A percentile compares a stretch with the other conserved stretches of the same genome.
Conservation (phyloP, 2,888 invertebrate genomes). For the Eucera pruinosa region DNA sequence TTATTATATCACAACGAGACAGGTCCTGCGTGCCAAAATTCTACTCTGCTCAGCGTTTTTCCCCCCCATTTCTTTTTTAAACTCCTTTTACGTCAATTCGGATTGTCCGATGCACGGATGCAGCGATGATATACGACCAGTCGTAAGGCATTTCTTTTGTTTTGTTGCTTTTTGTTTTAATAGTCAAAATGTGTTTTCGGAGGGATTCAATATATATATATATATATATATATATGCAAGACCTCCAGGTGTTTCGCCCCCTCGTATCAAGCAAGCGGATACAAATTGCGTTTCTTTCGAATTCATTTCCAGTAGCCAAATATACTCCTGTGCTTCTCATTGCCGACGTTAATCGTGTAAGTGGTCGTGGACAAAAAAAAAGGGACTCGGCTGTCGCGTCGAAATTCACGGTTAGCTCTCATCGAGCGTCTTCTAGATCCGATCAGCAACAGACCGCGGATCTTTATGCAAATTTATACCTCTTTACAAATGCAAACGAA, state of each 20-base stretch:
- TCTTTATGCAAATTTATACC: too few species aligned
- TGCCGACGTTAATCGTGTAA: too few species aligned
- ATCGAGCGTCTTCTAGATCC: too few species aligned
- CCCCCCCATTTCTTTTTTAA: slow-evolving; percentile 26
- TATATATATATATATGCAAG: slow-evolving; percentile 17
- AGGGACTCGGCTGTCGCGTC: too few species aligned
- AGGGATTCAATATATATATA: too few species aligned
- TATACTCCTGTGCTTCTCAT: too few species aligned
- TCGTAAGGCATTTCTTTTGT: slow-evolving; percentile 62
- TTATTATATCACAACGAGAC: slow-evolving; percentile 70
- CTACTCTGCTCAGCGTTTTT: slow-evolving; percentile 39
- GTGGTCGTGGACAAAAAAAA: too few species aligned
- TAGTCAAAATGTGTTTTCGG: slow-evolving; percentile 31
- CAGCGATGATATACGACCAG: slow-evolving; percentile 53
- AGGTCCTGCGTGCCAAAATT: slow-evolving; percentile 62
- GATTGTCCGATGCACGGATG: slow-evolving; percentile 62
- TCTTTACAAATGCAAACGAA: too few species aligned
- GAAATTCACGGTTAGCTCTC: too few species aligned
- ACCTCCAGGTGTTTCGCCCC: slow-evolving; percentile 1
- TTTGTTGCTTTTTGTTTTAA: too few species aligned
- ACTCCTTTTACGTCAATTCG: slow-evolving; percentile 42
- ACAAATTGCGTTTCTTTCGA: slow-evolving; percentile 30
- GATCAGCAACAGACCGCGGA: too few species aligned
- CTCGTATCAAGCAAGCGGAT: slow-evolving; percentile 39
- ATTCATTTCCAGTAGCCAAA: too few species aligned